Percentiles rank a stretch among this genome's conserved stretches.
Conservation (phyloP, 2,888 invertebrate species). For the Thereva nobilitata region DNA sequence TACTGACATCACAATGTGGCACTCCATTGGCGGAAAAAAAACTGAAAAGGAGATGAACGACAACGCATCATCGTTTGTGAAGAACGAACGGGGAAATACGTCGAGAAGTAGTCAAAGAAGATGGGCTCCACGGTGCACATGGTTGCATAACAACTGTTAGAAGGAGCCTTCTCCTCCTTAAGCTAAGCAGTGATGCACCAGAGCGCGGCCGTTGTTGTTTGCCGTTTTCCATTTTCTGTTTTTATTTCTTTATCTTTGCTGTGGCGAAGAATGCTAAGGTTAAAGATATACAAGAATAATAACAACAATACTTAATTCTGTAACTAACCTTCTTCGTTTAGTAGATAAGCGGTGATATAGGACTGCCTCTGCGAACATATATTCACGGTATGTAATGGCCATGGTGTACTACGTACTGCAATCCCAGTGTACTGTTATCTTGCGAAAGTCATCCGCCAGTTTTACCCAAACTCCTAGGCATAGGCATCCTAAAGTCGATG, state of each 20-base stretch:
- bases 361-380: slow-evolving; percentile 12
- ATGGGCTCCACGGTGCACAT: background rate
- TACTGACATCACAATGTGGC: slow-evolving; percentile 29
- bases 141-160: slow-evolving; percentile 24
- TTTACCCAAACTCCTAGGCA: too few relatives aligned
- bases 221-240: background rate
- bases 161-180: background rate
- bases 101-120: background rate
- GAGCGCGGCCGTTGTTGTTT: too few relatives aligned
- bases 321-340: slow-evolving; percentile 22
- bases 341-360: slow-evolving; percentile 29
- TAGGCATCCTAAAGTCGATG: too few relatives aligned
- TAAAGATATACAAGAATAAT: slow-evolving; percentile 27
- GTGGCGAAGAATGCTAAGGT: slow-evolving; percentile 12
- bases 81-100: slow-evolving; percentile 10
- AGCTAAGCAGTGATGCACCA: background rate
- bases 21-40: background rate
- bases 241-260: background rate
- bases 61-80: slow-evolving; percentile 27
- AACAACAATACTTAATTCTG: slow-evolving; percentile 34
- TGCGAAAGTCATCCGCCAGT: slow-evolving; percentile 23
- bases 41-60: slow-evolving; percentile 6
- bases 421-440: slow-evolving; percentile 27
- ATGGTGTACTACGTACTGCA: background rate
- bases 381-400: slow-evolving; percentile 10